These are phyloP conservation scores for Crossocerus cetratus DNA, from an alignment of 2,888 invertebrate species.

Conservation along the genomic window DNA sequence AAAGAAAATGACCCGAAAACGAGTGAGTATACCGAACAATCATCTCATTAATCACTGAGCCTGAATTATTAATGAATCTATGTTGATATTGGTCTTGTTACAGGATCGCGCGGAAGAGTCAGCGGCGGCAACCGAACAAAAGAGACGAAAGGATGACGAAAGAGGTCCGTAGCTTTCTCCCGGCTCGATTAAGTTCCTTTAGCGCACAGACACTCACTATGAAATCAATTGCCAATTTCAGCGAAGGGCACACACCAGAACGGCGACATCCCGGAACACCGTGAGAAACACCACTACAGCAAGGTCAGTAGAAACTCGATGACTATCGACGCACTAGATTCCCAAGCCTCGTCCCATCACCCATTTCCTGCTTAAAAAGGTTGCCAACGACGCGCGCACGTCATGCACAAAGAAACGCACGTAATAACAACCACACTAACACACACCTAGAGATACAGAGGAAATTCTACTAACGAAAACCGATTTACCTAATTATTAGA, in stretches of 20 bases:
- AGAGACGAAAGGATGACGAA: conserved; percentile 88
- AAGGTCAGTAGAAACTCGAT: conserved; percentile 79
- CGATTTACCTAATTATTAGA: too few relatives aligned
- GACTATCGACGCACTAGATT: too few relatives aligned
- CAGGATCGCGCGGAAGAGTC: conserved; percentile 88
- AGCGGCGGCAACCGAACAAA: conserved; percentile 82
- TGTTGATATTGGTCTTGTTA: conserved; percentile 47
- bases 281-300: conserved; percentile 87
- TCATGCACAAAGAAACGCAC: too few relatives aligned
- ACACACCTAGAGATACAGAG: too few relatives aligned
- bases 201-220: not conserved
- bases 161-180: conserved; percentile 79
- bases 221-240: conserved; percentile 60
- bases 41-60: not conserved
- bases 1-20: conserved; percentile 88
- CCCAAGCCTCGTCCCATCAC: too few relatives aligned
- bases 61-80: conserved; percentile 4
- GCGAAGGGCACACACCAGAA: conserved; percentile 85
- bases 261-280: conserved; percentile 83
- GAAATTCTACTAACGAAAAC: too few relatives aligned
- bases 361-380: too few relatives aligned
- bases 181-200: not conserved
- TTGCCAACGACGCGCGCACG: too few relatives aligned
- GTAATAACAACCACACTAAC: too few relatives aligned
- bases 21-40: conserved; percentile 79